phyloP scores from a whole-genome alignment of 2,113 vertebrate genomes.

The Mastomys coucha region DNA sequence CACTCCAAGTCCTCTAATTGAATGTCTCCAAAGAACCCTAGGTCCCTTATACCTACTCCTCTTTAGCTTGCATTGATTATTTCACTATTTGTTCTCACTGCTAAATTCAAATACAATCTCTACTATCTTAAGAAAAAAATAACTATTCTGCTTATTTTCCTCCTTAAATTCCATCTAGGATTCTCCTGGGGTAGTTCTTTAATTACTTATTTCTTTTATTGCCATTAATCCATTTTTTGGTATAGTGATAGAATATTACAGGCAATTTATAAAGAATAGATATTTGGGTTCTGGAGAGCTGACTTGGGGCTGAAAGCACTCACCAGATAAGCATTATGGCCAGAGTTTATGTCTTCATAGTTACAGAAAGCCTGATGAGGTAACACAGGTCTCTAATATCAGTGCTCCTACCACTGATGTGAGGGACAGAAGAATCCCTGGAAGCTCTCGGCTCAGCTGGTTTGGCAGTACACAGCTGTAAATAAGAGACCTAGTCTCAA shows the following conservation, averaged over 20 bases:
- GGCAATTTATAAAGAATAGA: not conserved
- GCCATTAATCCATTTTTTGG: not conserved
- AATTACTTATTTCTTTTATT: not conserved
- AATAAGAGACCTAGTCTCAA: not conserved
- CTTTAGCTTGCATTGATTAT: conserved; percentile 1
- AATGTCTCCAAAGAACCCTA: not conserved
- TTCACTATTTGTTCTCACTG: not conserved
- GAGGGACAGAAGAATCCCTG: no score
- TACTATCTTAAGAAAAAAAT: not conserved
- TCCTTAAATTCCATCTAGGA: not conserved
- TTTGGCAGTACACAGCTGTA: not conserved
- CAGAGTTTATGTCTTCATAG: not conserved
- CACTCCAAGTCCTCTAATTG: not conserved
- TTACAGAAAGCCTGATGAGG: not conserved
- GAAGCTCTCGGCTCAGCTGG: no score
- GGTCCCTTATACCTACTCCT: not conserved
- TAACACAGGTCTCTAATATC: no score
- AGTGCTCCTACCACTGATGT: not conserved
- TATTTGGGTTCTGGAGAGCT: not conserved
- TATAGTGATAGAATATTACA: not conserved
- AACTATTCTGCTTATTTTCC: not conserved
- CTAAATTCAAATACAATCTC: conserved; percentile 33
- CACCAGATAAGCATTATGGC: not conserved
- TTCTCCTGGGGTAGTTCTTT: not conserved
- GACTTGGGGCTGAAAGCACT: not conserved